Conservation (phyloP, 1,140 invertebrate genomes). For the Nephila pilipes region DNA sequence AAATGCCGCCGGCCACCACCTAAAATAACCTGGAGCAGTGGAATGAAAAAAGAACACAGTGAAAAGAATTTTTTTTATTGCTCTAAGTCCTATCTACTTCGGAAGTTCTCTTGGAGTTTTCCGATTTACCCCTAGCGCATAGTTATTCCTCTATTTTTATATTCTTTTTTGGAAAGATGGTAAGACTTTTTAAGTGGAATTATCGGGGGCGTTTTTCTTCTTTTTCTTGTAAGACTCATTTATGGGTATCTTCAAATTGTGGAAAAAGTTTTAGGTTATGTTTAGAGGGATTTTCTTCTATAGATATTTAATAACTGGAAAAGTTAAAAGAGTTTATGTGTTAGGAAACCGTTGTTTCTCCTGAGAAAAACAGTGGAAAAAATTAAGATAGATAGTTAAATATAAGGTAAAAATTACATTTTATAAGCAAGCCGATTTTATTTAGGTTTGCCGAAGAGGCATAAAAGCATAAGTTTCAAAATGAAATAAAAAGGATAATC, state of each 20-base stretch:
- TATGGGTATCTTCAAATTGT: background rate
- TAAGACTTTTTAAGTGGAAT: background rate
- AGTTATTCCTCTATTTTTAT: slow-evolving; percentile 3
- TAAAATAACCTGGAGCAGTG: slow-evolving; percentile 77
- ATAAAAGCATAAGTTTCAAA: too few relatives aligned
- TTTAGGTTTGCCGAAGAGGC: too few relatives aligned
- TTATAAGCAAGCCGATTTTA: too few relatives aligned
- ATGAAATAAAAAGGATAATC: too few relatives aligned
- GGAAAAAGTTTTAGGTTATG: background rate
- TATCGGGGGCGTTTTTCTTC: background rate
- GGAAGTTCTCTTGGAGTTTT: slow-evolving; percentile 37
- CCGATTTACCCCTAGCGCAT: slow-evolving; percentile 10
- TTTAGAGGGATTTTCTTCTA: background rate
- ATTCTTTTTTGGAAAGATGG: background rate
- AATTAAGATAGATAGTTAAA: too few relatives aligned
- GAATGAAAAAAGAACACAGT: background rate
- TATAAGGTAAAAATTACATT: too few relatives aligned
- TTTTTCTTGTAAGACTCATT: slow-evolving; percentile 13
- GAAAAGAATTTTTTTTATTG: slow-evolving; percentile 23
- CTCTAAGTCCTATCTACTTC: slow-evolving; percentile 49
- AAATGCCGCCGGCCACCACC: slow-evolving; percentile 82
- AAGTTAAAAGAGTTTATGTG: too few relatives aligned
- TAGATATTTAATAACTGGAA: background rate
- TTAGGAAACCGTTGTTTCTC: too few relatives aligned
- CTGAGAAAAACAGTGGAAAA: too few relatives aligned